Evolutionary conservation across 2,797 vertebrate genomes (phyloP), one percentile per base, ranked within the genome.

Genomic region (Melanotaenia pygmaea): DNA sequence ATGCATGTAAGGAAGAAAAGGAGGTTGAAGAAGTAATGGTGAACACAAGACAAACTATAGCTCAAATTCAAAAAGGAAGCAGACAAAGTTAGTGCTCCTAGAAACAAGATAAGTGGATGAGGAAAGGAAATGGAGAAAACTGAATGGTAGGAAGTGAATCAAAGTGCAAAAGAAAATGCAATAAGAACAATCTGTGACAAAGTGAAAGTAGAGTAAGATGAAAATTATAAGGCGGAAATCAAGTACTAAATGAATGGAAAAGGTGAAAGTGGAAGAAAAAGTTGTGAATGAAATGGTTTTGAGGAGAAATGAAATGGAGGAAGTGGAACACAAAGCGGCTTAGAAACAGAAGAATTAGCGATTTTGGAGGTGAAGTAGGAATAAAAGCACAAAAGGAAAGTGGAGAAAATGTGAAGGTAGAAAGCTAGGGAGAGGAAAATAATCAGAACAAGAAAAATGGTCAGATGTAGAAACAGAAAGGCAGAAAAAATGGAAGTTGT

Each of bases 21-120:
- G 8, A n/a, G 18, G 8, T n/a, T 8, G 5, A 22, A 18, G 12
- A 5, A 26, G 4, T 56, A 45, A 28, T 24, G 24, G 43, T 22
- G 22, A 26, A 54, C 12, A 5, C 12, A 50, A 14, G 28, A 59
- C 32, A 22, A 51, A 37, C 4, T 45, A 51, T 10, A 5, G 7
- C 11, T 67, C 20, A 45, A 67, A 67, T 38, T 45, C 0, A 6
- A 2, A 30, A 43, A 59, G 3, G 8, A 65, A 43, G 32, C 3
- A 9, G 51, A 54, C 50, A 53, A 34, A 22, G n/a, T 7, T 67
- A 38, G 32, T 13, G 53, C 11, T 32, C 20, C 40, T 30, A 38
- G n/a, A 38, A 51, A 22, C 45, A 11, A 12, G 30, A 50, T 24
- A 64, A 45, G 64, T 53, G 54, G 14, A 66, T 60, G 61, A 32